These are phyloP conservation scores for Ichneumoninae sp. DNA, from an alignment of 2,888 invertebrate genomes.

Conservation along the genomic window DNA sequence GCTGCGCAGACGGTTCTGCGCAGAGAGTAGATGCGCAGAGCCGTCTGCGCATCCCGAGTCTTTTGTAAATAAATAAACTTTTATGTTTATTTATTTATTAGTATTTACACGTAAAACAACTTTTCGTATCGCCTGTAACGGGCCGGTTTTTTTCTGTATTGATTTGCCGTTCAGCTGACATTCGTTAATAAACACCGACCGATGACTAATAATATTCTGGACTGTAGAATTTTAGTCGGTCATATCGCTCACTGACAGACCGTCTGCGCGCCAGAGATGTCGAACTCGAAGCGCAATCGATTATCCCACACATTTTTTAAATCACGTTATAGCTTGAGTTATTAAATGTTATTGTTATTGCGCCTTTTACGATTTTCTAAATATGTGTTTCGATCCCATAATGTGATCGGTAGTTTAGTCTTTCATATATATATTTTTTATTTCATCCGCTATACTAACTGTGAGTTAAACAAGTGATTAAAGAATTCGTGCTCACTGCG, in stretches of 20 bases:
- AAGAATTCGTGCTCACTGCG: neutral
- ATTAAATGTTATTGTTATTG: neutral
- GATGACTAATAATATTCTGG: slow-evolving; percentile 81
- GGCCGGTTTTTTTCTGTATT: neutral
- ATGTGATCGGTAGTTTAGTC: neutral
- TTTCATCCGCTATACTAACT: neutral
- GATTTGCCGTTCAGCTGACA: slow-evolving; percentile 57
- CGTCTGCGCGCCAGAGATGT: neutral
- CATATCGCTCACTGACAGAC: slow-evolving; percentile 66
- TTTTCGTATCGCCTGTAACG: neutral
- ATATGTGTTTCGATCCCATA: neutral
- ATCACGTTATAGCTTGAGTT: neutral
- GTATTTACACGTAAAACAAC: neutral
- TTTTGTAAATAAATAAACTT: neutral
- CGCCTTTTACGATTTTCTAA: neutral
- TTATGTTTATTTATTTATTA: neutral
- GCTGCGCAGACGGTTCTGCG: too few relatives aligned
- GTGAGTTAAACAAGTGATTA: neutral
- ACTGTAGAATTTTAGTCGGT: slow-evolving; percentile 66
- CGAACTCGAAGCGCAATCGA: slow-evolving; percentile 1
- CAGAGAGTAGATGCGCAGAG: too few relatives aligned
- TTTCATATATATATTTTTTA: neutral
- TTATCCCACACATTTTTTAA: neutral
- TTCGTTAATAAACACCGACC: slow-evolving; percentile 69
- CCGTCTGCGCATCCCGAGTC: too few relatives aligned